Conservation (phyloP, 2,113 vertebrate genomes). For the Clupea harengus region DNA sequence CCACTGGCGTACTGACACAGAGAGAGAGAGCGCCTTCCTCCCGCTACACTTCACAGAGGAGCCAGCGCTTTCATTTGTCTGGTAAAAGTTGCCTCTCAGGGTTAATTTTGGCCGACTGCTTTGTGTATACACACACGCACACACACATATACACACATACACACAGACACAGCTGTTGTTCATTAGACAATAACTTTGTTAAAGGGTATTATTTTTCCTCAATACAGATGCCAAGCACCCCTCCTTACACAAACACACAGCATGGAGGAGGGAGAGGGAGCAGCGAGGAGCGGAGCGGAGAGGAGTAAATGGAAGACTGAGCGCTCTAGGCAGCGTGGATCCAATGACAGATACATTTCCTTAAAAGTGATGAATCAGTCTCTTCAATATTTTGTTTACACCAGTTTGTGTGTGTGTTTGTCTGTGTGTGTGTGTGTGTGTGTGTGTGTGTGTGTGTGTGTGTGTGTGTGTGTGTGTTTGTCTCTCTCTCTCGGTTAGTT, state of each 20-base stretch:
- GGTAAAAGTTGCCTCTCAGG: conserved; percentile 17
- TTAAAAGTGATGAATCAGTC: not conserved
- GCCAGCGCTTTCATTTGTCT: conserved; percentile 25
- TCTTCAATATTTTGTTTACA: conserved; percentile 18
- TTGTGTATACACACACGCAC: conserved; percentile 13
- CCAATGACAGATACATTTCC: not conserved
- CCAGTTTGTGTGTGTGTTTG: not conserved
- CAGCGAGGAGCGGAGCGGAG: not conserved
- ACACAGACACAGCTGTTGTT: conserved; percentile 28
- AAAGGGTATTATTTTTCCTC: conserved; percentile 25
- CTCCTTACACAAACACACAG: conserved; percentile 30
- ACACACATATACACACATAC: not conserved
- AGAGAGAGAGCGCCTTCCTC: not conserved
- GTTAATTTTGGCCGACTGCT: conserved; percentile 29
- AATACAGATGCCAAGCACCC: conserved; percentile 27
- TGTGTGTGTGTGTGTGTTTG: not conserved
- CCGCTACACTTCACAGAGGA: conserved; percentile 20
- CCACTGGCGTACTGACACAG: not conserved
- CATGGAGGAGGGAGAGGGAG: conserved; percentile 4
- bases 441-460: not conserved
- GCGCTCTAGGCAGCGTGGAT: not conserved
- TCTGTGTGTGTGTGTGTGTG: not conserved
- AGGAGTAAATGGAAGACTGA: not conserved
- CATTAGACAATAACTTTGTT: conserved; percentile 39
- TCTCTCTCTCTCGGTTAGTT: not conserved